Conservation (phyloP, 2,888 invertebrate genomes). For the Ectemnius cavifrons region DNA sequence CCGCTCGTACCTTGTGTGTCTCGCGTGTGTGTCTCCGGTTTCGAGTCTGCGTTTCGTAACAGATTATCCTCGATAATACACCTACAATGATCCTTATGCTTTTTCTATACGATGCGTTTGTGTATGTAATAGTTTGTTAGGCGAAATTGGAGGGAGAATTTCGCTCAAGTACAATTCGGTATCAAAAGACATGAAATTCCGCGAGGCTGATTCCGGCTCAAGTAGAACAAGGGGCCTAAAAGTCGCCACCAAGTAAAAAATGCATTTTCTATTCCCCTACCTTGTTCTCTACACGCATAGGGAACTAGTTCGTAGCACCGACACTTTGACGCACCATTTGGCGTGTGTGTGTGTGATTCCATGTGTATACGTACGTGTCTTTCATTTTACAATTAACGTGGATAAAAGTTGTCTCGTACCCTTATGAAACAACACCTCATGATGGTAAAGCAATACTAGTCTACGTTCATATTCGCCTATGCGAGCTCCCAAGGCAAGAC, state of each 20-base stretch:
- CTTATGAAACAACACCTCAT: constrained; percentile 19
- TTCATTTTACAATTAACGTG: too few relatives aligned
- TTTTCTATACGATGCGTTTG: constrained; percentile 10
- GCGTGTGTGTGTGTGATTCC: too few relatives aligned
- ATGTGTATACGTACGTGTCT: too few relatives aligned
- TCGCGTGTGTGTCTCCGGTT: constrained; percentile 19
- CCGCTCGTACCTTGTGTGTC: constrained; percentile 45
- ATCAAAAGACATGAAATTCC: constrained; percentile 10
- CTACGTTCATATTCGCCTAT: constrained; percentile 12
- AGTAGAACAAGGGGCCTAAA: constrained; percentile 14
- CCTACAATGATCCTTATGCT: constrained; percentile 43
- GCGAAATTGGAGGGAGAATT: too few relatives aligned
- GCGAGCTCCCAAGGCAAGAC: neutral
- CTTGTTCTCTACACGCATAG: constrained; percentile 32
- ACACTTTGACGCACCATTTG: constrained; percentile 20
- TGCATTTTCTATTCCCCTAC: constrained; percentile 28
- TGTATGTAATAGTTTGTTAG: too few relatives aligned
- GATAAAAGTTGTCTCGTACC: neutral
- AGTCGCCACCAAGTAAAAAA: constrained; percentile 24
- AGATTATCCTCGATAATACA: constrained; percentile 52
- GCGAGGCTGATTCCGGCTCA: neutral
- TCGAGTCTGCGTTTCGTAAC: too few relatives aligned
- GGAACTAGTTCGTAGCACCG: constrained; percentile 50
- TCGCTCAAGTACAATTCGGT: too few relatives aligned
- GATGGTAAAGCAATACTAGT: constrained; percentile 43